phyloP scores from a whole-genome alignment of 2,797 vertebrate species.

The Odontamblyopus rebecca region DNA sequence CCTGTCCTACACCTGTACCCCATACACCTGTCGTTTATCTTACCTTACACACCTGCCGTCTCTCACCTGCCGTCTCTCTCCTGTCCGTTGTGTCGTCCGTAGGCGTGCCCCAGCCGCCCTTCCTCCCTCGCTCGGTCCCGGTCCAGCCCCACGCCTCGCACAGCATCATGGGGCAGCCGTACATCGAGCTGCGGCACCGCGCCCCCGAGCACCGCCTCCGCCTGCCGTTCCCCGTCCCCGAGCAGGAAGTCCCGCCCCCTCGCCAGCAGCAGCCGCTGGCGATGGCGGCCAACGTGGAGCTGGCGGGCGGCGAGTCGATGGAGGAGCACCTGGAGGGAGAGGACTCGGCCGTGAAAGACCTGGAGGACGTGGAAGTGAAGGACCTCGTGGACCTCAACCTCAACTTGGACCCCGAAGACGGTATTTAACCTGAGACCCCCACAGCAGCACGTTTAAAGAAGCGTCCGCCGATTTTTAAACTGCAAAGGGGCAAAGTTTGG shows the following conservation, averaged over 20 bases:
- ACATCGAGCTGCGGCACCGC: constrained; percentile 91
- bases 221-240: constrained; percentile 73
- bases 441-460: not conserved
- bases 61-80: too few relatives aligned
- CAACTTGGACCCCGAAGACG: constrained; percentile 92
- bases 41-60: too few relatives aligned
- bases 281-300: constrained; percentile 42
- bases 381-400: constrained; percentile 96
- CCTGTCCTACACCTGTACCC: too few relatives aligned
- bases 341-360: constrained; percentile 92
- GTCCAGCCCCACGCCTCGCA: constrained; percentile 93
- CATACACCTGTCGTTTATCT: too few relatives aligned
- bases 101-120: constrained; percentile 79
- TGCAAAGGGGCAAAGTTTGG: not conserved
- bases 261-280: constrained; percentile 43
- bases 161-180: constrained; percentile 91
- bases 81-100: not conserved
- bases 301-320: constrained; percentile 71
- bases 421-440: constrained; percentile 39
- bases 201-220: constrained; percentile 84
- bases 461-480: not conserved
- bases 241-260: constrained; percentile 35
- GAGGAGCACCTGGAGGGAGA: constrained; percentile 91
- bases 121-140: constrained; percentile 80
- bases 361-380: constrained; percentile 96